These are phyloP conservation scores for Archips xylosteana DNA, from an alignment of 2,888 invertebrate genomes.

Conservation along the genomic window DNA sequence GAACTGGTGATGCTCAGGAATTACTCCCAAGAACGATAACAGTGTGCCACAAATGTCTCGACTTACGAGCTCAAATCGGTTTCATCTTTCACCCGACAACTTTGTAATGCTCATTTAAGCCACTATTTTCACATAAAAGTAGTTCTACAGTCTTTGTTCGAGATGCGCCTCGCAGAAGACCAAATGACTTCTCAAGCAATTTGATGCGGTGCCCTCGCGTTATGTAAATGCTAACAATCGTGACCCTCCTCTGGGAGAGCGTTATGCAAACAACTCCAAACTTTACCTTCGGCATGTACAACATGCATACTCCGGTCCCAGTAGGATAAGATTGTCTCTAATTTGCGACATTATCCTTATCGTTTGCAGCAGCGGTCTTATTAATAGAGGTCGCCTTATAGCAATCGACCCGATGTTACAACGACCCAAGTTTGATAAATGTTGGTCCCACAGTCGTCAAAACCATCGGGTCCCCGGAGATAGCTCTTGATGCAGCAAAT, in stretches of 20 bases:
- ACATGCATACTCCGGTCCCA: slow-evolving; percentile 8
- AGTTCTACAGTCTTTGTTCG: slow-evolving; percentile 22
- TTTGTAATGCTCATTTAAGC: slow-evolving; percentile 11
- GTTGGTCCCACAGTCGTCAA: background rate
- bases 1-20: background rate
- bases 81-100: background rate
- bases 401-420: slow-evolving; percentile 18
- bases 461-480: background rate
- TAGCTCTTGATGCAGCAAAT: background rate
- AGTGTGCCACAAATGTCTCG: background rate
- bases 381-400: slow-evolving; percentile 35
- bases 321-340: slow-evolving; percentile 22
- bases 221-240: slow-evolving; percentile 50
- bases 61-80: slow-evolving; percentile 2
- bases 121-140: slow-evolving; percentile 29
- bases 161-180: slow-evolving; percentile 25
- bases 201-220: slow-evolving; percentile 40
- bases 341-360: slow-evolving; percentile 32
- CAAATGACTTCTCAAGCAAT: slow-evolving; percentile 47
- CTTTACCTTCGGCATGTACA: slow-evolving; percentile 33
- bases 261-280: slow-evolving; percentile 50
- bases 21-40: background rate
- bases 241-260: slow-evolving; percentile 48
- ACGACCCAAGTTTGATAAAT: slow-evolving; percentile 26
- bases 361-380: slow-evolving; percentile 24